A percentile compares a stretch with the other conserved stretches of the same genome.
phyloP scores from a whole-genome alignment of 1,140 invertebrate species.

The Nixonia krombeini region DNA sequence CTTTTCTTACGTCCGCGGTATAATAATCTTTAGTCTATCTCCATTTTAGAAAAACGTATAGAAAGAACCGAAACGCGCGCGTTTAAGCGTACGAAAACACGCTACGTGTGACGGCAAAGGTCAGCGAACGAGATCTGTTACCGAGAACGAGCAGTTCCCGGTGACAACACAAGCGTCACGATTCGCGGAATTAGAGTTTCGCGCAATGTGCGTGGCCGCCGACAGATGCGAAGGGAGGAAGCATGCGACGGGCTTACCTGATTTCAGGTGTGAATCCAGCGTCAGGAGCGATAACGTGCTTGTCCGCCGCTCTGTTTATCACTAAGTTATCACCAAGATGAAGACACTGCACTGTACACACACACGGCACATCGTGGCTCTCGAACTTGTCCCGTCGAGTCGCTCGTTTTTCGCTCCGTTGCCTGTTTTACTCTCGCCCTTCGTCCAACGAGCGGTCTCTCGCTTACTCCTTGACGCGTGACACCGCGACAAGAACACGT shows the following conservation, averaged over 20 bases:
- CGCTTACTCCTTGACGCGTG: background rate
- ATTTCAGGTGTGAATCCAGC: constrained; percentile 40
- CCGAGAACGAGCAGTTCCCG: too few species aligned
- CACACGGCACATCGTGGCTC: constrained; percentile 66
- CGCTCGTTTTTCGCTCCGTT: background rate
- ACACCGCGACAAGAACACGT: background rate
- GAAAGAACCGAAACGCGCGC: too few species aligned
- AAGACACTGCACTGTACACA: constrained; percentile 69
- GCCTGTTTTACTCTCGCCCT: background rate
- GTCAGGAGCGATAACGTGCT: constrained; percentile 19
- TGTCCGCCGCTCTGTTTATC: constrained; percentile 50
- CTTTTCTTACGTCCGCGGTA: too few species aligned
- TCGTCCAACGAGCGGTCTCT: background rate
- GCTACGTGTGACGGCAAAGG: too few species aligned
- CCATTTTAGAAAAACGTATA: too few species aligned
- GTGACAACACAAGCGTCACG: too few species aligned
- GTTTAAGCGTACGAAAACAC: too few species aligned
- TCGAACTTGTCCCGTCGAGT: constrained; percentile 22
- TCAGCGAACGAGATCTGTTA: too few species aligned
- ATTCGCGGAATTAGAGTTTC: too few species aligned
- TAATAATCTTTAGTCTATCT: too few species aligned
- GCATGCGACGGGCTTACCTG: constrained; percentile 38
- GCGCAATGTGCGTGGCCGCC: too few species aligned
- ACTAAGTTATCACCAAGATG: constrained; percentile 68
- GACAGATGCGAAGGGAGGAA: too few species aligned